These are phyloP conservation scores for Pygoscelis adeliae DNA, from an alignment of 2,113 vertebrate genomes.

Conservation along the genomic window DNA sequence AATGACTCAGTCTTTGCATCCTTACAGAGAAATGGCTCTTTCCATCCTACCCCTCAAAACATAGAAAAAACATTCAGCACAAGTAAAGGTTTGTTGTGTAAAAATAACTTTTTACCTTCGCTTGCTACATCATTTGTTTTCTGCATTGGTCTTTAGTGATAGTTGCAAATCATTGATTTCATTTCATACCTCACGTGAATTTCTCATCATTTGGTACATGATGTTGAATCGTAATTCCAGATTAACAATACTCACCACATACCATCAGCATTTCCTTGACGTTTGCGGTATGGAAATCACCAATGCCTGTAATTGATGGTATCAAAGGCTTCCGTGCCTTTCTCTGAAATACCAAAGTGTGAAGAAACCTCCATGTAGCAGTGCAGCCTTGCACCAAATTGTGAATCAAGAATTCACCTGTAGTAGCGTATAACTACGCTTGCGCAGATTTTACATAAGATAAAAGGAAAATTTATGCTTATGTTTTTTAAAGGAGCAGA, in stretches of 20 bases:
- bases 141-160: background rate
- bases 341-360: background rate
- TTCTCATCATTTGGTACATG: background rate
- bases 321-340: background rate
- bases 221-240: background rate
- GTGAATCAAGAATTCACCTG: background rate
- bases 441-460: background rate
- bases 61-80: background rate
- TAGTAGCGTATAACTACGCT: background rate
- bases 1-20: background rate
- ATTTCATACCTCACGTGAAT: background rate
- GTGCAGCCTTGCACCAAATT: background rate
- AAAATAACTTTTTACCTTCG: background rate
- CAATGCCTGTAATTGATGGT: background rate
- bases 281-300: background rate
- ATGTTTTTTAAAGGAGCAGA: background rate
- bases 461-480: background rate
- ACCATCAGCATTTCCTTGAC: background rate
- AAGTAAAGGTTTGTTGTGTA: background rate
- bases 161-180: background rate
- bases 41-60: background rate
- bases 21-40: background rate
- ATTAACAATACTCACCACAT: background rate
- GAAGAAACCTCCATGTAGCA: background rate
- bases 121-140: background rate